These are phyloP conservation scores for Semaprochilodus insignis DNA, from an alignment of 2,797 vertebrate genomes.

Conservation along the genomic window DNA sequence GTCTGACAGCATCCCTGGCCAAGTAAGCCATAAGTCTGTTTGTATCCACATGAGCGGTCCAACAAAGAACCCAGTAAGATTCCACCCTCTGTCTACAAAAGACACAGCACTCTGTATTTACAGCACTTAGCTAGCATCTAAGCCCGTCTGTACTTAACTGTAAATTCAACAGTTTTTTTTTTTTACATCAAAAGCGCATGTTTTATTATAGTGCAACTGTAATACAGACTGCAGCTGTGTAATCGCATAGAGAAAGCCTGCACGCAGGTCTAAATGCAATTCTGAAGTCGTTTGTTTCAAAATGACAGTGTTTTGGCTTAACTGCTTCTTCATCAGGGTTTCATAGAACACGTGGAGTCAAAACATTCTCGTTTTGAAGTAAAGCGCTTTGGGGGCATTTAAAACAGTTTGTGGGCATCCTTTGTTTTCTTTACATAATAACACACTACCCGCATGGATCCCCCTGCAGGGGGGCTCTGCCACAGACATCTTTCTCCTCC, in stretches of 20 bases:
- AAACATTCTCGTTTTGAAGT: not conserved
- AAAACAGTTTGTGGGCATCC: not conserved
- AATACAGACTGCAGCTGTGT: not conserved
- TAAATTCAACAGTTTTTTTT: too few relatives aligned
- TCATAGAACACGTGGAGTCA: not conserved
- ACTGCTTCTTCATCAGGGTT: not conserved
- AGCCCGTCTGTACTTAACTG: too few relatives aligned
- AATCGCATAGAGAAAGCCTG: not conserved
- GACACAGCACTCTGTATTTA: not conserved
- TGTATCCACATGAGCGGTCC: too few relatives aligned
- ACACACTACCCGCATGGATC: not conserved
- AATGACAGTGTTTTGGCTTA: not conserved
- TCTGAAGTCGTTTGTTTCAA: too few relatives aligned
- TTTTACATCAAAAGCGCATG: too few relatives aligned
- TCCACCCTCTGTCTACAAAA: too few relatives aligned
- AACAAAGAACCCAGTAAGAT: too few relatives aligned
- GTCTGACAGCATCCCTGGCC: too few relatives aligned
- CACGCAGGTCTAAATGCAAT: not conserved
- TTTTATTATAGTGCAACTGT: not conserved
- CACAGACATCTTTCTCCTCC: constrained; percentile 18
- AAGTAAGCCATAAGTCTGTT: too few relatives aligned
- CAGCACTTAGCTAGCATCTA: not conserved
- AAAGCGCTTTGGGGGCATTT: not conserved
- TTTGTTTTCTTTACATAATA: constrained; percentile 5
- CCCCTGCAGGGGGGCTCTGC: not conserved